phyloP scores from a whole-genome alignment of 2,888 invertebrate species.

The Pristionchus fissidentatus region DNA sequence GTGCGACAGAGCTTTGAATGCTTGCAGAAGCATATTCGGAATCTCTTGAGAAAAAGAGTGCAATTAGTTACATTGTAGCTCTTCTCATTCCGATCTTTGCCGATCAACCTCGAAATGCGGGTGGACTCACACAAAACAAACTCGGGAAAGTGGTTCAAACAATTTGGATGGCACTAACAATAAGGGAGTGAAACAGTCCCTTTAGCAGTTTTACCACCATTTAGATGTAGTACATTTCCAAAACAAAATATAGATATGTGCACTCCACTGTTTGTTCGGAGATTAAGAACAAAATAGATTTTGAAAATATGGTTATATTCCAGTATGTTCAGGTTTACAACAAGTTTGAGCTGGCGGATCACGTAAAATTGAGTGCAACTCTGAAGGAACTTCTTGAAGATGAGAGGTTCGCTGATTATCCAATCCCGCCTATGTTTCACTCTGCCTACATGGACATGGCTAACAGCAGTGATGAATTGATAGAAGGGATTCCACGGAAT shows the following conservation, averaged over 20 bases:
- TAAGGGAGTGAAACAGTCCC: too few relatives aligned
- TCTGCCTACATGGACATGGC: too few relatives aligned
- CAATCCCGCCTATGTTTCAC: too few relatives aligned
- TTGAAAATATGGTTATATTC: background rate
- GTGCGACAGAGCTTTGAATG: too few relatives aligned
- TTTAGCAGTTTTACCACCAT: too few relatives aligned
- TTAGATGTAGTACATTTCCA: too few relatives aligned
- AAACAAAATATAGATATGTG: too few relatives aligned
- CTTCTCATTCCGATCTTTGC: conserved; percentile 27
- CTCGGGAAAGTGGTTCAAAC: background rate
- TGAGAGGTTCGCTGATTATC: background rate
- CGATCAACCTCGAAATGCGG: conserved; percentile 41
- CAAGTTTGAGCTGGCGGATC: conserved; percentile 18
- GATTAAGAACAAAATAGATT: too few relatives aligned
- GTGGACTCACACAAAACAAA: background rate
- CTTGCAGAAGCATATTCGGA: too few relatives aligned
- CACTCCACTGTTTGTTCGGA: too few relatives aligned
- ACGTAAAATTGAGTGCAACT: background rate
- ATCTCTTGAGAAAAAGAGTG: too few relatives aligned
- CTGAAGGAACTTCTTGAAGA: background rate
- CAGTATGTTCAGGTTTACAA: background rate
- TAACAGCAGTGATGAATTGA: background rate
- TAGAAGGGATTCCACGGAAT: background rate
- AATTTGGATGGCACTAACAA: background rate
- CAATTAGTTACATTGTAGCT: background rate